Conservation (phyloP, 1,140 invertebrate species). For the Drosophila baimaii region DNA sequence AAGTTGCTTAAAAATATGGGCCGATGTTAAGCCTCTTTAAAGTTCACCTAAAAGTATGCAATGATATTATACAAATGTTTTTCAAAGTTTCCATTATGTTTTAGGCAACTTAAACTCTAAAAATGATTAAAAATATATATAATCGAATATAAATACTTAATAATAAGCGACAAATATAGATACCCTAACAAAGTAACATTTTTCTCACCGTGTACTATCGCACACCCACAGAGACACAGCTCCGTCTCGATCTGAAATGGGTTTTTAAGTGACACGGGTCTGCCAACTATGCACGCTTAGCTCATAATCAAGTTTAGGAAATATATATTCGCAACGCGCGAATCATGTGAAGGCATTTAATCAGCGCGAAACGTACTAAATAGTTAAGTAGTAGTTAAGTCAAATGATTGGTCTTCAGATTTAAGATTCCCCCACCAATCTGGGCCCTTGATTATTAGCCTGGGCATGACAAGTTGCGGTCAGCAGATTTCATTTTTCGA, state of each 20-base stretch:
- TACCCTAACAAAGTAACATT: no score
- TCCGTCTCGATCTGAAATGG: conserved; percentile 56
- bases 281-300: conserved; percentile 25
- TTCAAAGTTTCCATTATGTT: no score
- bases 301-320: conserved; percentile 46
- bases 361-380: conserved; percentile 19
- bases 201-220: conserved; percentile 8
- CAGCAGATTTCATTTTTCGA: background rate
- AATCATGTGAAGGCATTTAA: conserved; percentile 29
- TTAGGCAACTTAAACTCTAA: no score
- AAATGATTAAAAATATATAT: no score
- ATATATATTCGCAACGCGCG: conserved; percentile 26
- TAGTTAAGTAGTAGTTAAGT: conserved; percentile 7
- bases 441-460: conserved; percentile 6
- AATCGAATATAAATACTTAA: no score
- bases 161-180: no score
- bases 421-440: background rate
- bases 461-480: background rate
- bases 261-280: conserved; percentile 63
- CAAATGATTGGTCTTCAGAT: conserved; percentile 4
- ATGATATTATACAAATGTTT: no score
- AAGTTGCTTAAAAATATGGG: no score
- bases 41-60: no score
- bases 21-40: no score
- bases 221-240: background rate